Evolutionary conservation across 2,888 invertebrate species (phyloP).

Genomic region (Meiosimyza decipiens): DNA sequence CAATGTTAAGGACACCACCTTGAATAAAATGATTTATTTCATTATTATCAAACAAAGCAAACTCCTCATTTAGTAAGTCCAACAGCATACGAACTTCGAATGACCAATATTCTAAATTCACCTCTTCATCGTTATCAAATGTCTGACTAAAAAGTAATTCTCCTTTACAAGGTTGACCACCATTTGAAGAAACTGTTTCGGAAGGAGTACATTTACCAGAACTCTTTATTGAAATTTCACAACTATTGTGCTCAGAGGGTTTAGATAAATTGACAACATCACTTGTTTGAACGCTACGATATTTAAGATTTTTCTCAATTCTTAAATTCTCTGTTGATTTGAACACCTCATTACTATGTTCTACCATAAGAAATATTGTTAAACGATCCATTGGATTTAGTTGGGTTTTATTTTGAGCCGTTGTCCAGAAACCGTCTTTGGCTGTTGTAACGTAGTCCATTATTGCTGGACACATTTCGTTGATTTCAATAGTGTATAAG

Average conservation of each 20-base stretch:
- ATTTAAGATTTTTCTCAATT: conserved; percentile 29
- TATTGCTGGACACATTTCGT: conserved; percentile 9
- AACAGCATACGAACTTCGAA: conserved; percentile 71
- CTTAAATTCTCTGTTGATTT: conserved; percentile 26
- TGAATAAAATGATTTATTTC: conserved; percentile 53
- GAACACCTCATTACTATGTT: conserved; percentile 51
- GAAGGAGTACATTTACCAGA: neutral
- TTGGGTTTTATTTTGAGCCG: neutral
- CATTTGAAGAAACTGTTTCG: neutral
- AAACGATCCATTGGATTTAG: conserved; percentile 46
- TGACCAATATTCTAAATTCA: conserved; percentile 69
- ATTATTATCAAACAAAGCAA: conserved; percentile 64
- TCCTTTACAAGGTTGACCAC: conserved; percentile 50
- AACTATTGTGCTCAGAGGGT: neutral
- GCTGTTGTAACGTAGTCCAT: conserved; percentile 14
- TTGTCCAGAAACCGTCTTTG: conserved; percentile 12
- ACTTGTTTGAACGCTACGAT: neutral
- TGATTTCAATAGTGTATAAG: conserved; percentile 22
- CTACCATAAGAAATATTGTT: conserved; percentile 52
- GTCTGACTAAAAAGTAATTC: conserved; percentile 73
- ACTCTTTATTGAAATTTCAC: neutral
- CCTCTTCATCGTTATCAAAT: conserved; percentile 65
- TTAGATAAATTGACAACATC: neutral
- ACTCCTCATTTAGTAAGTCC: conserved; percentile 67
- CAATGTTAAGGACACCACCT: conserved; percentile 56